phyloP scores from a whole-genome alignment of 2,797 vertebrate species.

The Lacerta agilis region DNA sequence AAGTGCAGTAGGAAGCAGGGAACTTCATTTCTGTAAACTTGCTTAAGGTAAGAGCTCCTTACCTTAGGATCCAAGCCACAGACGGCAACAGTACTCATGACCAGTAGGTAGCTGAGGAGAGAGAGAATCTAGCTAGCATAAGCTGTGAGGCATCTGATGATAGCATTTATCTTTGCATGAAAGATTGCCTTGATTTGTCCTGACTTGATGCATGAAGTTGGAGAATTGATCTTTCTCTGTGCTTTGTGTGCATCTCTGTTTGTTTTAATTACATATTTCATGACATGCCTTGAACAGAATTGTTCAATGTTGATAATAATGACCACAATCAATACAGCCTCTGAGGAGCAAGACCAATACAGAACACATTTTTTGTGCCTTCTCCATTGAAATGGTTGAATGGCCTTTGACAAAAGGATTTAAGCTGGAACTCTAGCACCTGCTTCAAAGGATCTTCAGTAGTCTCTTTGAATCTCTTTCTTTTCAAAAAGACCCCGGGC shows the following conservation, averaged over 20 bases:
- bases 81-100: neutral
- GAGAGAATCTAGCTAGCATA: neutral
- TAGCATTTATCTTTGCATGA: neutral
- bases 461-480: slow-evolving; percentile 59
- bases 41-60: neutral
- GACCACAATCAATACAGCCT: neutral
- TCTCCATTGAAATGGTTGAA: slow-evolving; percentile 6
- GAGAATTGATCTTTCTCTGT: neutral
- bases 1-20: neutral
- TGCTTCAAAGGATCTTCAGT: slow-evolving; percentile 66
- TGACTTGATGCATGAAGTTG: neutral
- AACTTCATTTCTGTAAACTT: neutral
- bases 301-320: neutral
- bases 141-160: neutral
- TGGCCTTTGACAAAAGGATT: slow-evolving; percentile 32
- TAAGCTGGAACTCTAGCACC: slow-evolving; percentile 30
- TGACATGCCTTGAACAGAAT: neutral
- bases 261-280: neutral
- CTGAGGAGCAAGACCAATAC: neutral
- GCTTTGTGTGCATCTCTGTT: neutral
- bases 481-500: slow-evolving; percentile 50
- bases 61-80: neutral
- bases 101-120: neutral
- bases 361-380: neutral
- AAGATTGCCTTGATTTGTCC: neutral